Base-by-base conservation (phyloP, 2,888 invertebrate species). In the Cyaniris semiargus region DNA sequence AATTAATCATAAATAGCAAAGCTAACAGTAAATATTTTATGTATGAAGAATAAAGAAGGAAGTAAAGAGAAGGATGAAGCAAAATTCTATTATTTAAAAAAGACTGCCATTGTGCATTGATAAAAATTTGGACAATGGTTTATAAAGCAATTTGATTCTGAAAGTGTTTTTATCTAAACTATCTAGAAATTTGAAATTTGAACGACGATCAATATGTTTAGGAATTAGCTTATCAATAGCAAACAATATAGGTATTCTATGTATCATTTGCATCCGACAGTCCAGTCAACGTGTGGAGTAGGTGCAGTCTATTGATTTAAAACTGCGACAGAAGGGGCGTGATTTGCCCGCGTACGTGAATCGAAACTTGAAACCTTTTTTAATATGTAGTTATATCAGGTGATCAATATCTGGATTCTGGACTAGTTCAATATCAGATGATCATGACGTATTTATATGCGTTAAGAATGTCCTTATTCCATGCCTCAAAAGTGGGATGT, bases 231-330 rank as follows among this genome's bases (percentile, higher is more conserved):
- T 4, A 31, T 31, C 15, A 66, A 15, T 27, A 15, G 27, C 15
- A 15, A 27, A 15, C 15, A 31, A 5, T 66, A 27, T 6, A 66
- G 27, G 15, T 60, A 23, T 27, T 66, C 27, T 66, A 60, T 60
- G 10, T 66, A 27, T 5, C 15, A 27, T 31, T 76, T 34, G 70
- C 53, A 56, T 48, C 53, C 70, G 31, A 31, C 27, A 56, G 72
- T 72, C 77, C 53, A 87, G 87, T 86, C 87, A 86, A 86, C 82
- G 84, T 83, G 85, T 86, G 78, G 85, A 76, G 83, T 83, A 78
- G 75, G 44, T 78, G 31, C 87, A 76, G 85, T 87, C 88, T 91
- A 92, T 92, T 91, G 92, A 92, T 91, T 90, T 84, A 85, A 86
- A 84, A 84, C 84, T 83, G 84, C 86, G 85, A 86, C 87, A 84